These are phyloP conservation scores for Catocala sponsa DNA, from an alignment of 2,888 invertebrate species.

Conservation along the genomic window DNA sequence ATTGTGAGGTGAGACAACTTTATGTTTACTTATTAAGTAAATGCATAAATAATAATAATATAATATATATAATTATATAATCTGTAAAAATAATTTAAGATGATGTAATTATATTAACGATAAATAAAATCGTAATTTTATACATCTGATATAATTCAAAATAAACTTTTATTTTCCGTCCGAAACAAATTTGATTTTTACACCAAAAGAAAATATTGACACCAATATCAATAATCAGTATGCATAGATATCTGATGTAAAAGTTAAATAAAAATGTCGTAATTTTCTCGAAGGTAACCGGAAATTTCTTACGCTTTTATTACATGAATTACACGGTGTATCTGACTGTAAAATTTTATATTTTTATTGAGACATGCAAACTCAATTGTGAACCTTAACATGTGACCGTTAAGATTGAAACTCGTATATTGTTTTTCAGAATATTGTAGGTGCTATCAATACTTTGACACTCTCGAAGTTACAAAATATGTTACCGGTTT, in stretches of 20 bases:
- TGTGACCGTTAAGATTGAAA: not conserved
- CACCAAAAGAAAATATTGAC: slow-evolving; percentile 6
- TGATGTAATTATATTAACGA: too few relatives aligned
- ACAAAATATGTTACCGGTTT: slow-evolving; percentile 18
- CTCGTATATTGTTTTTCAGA: slow-evolving; percentile 4
- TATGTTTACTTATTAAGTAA: too few relatives aligned
- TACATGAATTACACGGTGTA: slow-evolving; percentile 20
- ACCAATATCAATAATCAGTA: slow-evolving; percentile 10
- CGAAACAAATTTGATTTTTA: slow-evolving; percentile 6
- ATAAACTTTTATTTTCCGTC: not conserved
- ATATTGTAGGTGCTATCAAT: slow-evolving; percentile 19
- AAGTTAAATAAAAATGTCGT: slow-evolving; percentile 28
- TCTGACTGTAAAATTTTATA: slow-evolving; percentile 23
- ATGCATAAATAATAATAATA: too few relatives aligned
- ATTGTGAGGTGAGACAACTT: too few relatives aligned
- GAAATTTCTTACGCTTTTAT: slow-evolving; percentile 26
- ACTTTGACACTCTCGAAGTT: slow-evolving; percentile 21
- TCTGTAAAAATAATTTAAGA: too few relatives aligned
- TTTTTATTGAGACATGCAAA: not conserved
- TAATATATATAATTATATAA: too few relatives aligned
- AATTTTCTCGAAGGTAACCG: slow-evolving; percentile 15
- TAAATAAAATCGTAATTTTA: too few relatives aligned
- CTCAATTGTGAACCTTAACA: slow-evolving; percentile 4
- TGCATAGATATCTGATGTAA: slow-evolving; percentile 17
- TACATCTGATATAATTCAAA: too few relatives aligned